Percentiles rank a stretch among this genome's conserved stretches.
Conservation (phyloP, 2,888 invertebrate species). For the Rutpela maculata region DNA sequence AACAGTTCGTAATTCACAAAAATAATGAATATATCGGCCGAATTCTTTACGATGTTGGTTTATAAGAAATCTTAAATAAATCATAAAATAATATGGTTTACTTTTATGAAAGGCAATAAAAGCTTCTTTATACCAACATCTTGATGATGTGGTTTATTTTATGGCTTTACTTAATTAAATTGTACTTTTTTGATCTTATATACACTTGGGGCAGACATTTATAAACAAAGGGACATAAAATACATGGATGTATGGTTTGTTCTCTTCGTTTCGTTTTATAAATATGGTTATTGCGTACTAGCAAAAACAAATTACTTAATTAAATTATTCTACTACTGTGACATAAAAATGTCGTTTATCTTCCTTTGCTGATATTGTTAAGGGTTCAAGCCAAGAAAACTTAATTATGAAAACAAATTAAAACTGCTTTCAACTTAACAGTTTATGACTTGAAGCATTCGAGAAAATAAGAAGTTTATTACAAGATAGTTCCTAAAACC, state of each 20-base stretch:
- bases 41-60: conserved; percentile 15
- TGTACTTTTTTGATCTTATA: conserved; percentile 38
- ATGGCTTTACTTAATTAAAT: conserved; percentile 40
- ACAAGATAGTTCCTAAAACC: too few relatives aligned
- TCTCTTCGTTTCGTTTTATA: conserved; percentile 34
- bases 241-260: conserved; percentile 23
- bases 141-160: conserved; percentile 37
- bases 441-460: too few relatives aligned
- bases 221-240: conserved; percentile 40
- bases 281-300: conserved; percentile 17
- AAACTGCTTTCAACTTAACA: not conserved
- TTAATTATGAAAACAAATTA: conserved; percentile 1
- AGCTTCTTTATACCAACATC: conserved; percentile 20
- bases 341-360: conserved; percentile 11
- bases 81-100: conserved; percentile 35
- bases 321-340: conserved; percentile 22
- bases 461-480: too few relatives aligned
- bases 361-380: conserved; percentile 10
- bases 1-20: conserved; percentile 16
- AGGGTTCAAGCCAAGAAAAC: not conserved
- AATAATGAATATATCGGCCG: not conserved
- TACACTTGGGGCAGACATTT: conserved; percentile 26
- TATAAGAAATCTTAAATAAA: conserved; percentile 37
- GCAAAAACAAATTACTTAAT: conserved; percentile 32
- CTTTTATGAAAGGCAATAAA: conserved; percentile 40